Evolutionary conservation across 2,797 vertebrate genomes (phyloP).

Genomic region (Alauda arvensis): DNA sequence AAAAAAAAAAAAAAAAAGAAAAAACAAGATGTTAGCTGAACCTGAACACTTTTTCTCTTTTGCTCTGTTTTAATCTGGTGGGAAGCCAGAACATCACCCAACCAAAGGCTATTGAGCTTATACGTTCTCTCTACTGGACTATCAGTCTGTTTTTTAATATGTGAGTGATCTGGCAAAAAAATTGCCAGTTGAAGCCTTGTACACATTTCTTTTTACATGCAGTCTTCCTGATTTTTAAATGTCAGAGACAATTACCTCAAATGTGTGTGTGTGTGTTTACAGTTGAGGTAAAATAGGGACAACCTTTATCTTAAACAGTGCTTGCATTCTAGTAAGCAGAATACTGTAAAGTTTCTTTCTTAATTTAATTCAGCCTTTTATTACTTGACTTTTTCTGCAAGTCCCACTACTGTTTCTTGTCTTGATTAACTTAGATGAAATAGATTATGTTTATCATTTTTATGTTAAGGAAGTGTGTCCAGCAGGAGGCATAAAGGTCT

Average conservation of each 20-base stretch:
- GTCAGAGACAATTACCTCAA: background rate
- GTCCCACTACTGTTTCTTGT: background rate
- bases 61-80: background rate
- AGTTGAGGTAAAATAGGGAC: background rate
- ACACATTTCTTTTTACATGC: background rate
- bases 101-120: background rate
- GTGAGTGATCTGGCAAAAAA: background rate
- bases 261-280: background rate
- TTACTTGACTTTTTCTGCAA: background rate
- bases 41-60: background rate
- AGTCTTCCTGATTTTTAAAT: background rate
- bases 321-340: background rate
- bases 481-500: background rate
- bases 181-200: background rate
- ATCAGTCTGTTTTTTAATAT: background rate
- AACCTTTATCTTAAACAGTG: background rate
- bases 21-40: background rate
- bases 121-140: background rate
- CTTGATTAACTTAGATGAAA: background rate
- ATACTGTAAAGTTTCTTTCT: background rate
- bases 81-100: background rate
- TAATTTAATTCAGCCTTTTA: background rate
- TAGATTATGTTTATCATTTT: background rate
- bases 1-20: background rate
- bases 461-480: background rate